Percentiles rank a stretch among this genome's conserved stretches.
phyloP scores from a whole-genome alignment of 2,797 vertebrate species.

The Menidia menidia region DNA sequence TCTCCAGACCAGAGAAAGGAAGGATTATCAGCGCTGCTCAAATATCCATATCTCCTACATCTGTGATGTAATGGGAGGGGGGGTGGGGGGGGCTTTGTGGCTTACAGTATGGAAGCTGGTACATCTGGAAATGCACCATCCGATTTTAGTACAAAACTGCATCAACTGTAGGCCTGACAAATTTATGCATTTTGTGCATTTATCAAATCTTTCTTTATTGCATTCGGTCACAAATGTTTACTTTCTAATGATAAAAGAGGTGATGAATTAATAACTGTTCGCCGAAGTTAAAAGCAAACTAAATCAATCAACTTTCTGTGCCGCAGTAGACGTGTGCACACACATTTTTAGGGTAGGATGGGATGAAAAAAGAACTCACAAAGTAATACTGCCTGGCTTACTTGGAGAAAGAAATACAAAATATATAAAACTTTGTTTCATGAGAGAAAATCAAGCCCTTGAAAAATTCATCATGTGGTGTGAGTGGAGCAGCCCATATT shows the following conservation, averaged over 20 bases:
- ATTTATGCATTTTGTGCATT: background rate
- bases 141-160: too few relatives aligned
- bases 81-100: too few relatives aligned
- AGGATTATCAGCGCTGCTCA: too few relatives aligned
- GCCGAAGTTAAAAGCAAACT: constrained; percentile 18
- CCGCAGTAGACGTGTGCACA: background rate
- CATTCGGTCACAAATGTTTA: background rate
- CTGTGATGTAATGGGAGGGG: too few relatives aligned
- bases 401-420: background rate
- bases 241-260: constrained; percentile 11
- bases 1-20: too few relatives aligned
- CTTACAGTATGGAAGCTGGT: too few relatives aligned
- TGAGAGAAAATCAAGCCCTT: constrained; percentile 50
- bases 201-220: constrained; percentile 10
- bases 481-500: constrained; percentile 28
- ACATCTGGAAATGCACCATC: too few relatives aligned
- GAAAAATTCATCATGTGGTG: constrained; percentile 35
- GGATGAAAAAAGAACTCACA: constrained; percentile 21
- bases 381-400: constrained; percentile 14
- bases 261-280: constrained; percentile 17
- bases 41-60: too few relatives aligned
- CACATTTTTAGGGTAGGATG: background rate
- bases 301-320: constrained; percentile 20
- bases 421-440: constrained; percentile 15
- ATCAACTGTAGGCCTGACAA: background rate